Percentiles rank a stretch among this genome's conserved stretches.
Evolutionary conservation across 2,797 vertebrate genomes (phyloP).

Genomic region (Lepus townsendii): DNA sequence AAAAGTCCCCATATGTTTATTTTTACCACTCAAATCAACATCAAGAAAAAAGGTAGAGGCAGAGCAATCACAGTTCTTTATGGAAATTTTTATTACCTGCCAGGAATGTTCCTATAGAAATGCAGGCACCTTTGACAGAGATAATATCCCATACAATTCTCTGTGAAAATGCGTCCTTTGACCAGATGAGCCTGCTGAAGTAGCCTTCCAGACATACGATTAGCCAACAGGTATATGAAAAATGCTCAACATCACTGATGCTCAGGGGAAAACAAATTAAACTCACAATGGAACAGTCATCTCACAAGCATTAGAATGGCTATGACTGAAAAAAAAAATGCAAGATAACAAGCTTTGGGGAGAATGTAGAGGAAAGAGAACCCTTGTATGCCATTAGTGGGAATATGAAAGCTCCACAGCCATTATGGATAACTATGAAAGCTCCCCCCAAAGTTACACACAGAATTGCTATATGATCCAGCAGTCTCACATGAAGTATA

Average conservation of each 20-base stretch:
- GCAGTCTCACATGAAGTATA: neutral
- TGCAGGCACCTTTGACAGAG: neutral
- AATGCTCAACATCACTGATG: neutral
- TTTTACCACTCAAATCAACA: slow-evolving; percentile 13
- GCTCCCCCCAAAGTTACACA: neutral
- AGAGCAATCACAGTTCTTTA: slow-evolving; percentile 22
- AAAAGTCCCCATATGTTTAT: slow-evolving; percentile 25
- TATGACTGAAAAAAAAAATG: neutral
- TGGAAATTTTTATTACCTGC: neutral
- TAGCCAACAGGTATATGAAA: neutral
- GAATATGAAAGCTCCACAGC: neutral
- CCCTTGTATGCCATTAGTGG: neutral
- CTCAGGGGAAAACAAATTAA: neutral
- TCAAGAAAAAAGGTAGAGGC: neutral
- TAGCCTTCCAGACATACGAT: neutral
- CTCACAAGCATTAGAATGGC: neutral
- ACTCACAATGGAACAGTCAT: neutral
- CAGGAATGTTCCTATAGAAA: neutral
- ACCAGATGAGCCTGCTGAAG: neutral
- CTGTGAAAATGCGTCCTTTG: neutral
- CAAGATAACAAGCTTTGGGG: neutral
- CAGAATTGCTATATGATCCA: neutral
- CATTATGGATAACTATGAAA: neutral
- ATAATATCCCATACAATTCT: neutral
- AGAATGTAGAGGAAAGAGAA: neutral